Evolutionary conservation across 1,140 invertebrate genomes (phyloP), one percentile per base, ranked within the genome.

Genomic region (Bicyclus anynana): DNA sequence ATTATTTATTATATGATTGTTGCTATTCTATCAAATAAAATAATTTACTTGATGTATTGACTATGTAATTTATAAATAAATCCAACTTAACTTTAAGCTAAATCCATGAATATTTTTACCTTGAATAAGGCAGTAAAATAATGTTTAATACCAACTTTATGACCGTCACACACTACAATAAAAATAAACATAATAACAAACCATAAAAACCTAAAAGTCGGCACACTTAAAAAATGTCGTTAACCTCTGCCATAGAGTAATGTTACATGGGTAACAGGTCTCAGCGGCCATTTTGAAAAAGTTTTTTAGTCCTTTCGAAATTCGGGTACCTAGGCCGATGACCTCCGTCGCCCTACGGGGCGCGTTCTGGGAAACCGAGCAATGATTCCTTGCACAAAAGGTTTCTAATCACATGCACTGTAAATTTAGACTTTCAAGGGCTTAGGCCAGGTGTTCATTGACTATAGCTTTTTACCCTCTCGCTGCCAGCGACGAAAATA

Each of bases 301-400:
- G 62, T 78, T 87, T 87, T 76, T 87, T 87, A 84, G 73, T 79
- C 80, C 82, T 81, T 84, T 85, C 84, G 84, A 87, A 87, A 76
- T 87, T 87, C 77, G 84, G 84, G 71, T 76, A 72, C 77, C 84
- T 87, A 87, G 82, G 82, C 66, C 82, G 64, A 85, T 80, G 84
- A 85, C 84, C 84, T 66, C 80, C 53, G 33, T 16, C 59, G 64
- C 65, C 61, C 62, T 66, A 65, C 64, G 60, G 62, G 56, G 55
- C 53, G 12, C 37, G 62, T 62, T 65, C 63, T 54, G 33, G 64
- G 60, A 72, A 72, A 65, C 47, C 57, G 61, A 55, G 59, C 65
- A 56, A 27, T 62, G 57, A 52, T 55, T 42, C 57, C 46, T 58
- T 40, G 53, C 42, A 49, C 51, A 65, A 65, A 73, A 62, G 67